Evolutionary conservation across 37 sponge, comb jelly and placozoan species (phyloP), one percentile per base, ranked within the genome.

Genomic region (Bolinopsis microptera): DNA sequence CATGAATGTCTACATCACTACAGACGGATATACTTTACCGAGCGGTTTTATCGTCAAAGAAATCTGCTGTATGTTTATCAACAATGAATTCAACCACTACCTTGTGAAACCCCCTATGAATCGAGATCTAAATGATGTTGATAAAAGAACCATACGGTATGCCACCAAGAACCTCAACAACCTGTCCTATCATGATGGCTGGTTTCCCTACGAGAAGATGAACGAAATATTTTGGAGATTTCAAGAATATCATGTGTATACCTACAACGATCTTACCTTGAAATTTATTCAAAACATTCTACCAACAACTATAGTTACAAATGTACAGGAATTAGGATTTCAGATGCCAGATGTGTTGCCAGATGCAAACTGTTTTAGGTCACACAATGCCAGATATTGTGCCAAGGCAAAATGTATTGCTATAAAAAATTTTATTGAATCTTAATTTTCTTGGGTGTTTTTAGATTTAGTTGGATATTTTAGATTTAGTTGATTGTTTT

Each of bases 381-480:
- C 1, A 3, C 80, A 77, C 36, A 32, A 32, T 3, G 35, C 1
- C 21, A 1, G 80, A 35, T 77, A 77, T 34, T 77, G 80, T 34
- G 80, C 80, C 1, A 77, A 77, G 18, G 80, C 80, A 35, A 77
- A 77, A 77, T 34, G 35, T 77, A 27, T 32, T 18, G 80, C 35
- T 21, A 34, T 77, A 2, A 9, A 77, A 35, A 32, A 77, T 35
- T 77, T 77, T 77, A 36, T 35, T 34, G 37, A 48, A 13, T 48
- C 37, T 70, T 25, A 70, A 61, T 18, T 61, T 9, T 21, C 9
- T 26, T n/a, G n/a, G 25, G 74, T 24, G 2, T 5, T 70, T 70
- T n/a, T 24, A 70, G 25, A 28, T 77, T 27, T 32, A 77, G 28
- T 77, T 77, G 23, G 23, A 2, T 70, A 70, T 70, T 13, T 67